These are phyloP conservation scores for Bombus pyrosoma DNA, from an alignment of 1,140 invertebrate species.

Conservation along the genomic window DNA sequence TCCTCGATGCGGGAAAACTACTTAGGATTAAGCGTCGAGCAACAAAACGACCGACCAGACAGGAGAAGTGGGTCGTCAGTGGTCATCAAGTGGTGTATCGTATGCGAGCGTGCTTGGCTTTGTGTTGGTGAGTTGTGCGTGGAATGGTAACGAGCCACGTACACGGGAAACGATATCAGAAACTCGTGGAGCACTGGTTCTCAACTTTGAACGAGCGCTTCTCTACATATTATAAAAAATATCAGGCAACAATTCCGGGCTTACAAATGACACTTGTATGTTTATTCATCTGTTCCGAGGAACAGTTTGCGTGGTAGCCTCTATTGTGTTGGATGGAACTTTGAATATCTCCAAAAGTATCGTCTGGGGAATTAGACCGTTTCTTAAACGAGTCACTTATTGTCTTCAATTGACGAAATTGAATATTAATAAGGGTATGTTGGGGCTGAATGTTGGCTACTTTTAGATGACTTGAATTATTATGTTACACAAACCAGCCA, in stretches of 20 bases:
- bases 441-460: too few relatives aligned
- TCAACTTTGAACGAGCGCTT: background rate
- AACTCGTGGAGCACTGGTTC: slow-evolving; percentile 2
- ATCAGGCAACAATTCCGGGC: background rate
- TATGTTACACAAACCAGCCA: too few relatives aligned
- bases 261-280: background rate
- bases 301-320: background rate
- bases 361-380: too few relatives aligned
- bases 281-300: background rate
- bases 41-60: slow-evolving; percentile 45
- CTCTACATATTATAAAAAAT: background rate
- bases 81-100: slow-evolving; percentile 23
- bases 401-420: too few relatives aligned
- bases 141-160: slow-evolving; percentile 56
- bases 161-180: slow-evolving; percentile 48
- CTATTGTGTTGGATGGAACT: too few relatives aligned
- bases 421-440: too few relatives aligned
- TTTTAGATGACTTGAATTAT: too few relatives aligned
- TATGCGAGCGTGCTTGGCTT: background rate
- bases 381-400: background rate
- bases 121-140: slow-evolving; percentile 24
- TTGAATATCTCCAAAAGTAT: background rate
- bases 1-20: slow-evolving; percentile 43
- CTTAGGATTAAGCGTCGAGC: slow-evolving; percentile 26
- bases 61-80: slow-evolving; percentile 54